Evolutionary conservation across 1,140 invertebrate species (phyloP).

Genomic region (Drosophila tristis): DNA sequence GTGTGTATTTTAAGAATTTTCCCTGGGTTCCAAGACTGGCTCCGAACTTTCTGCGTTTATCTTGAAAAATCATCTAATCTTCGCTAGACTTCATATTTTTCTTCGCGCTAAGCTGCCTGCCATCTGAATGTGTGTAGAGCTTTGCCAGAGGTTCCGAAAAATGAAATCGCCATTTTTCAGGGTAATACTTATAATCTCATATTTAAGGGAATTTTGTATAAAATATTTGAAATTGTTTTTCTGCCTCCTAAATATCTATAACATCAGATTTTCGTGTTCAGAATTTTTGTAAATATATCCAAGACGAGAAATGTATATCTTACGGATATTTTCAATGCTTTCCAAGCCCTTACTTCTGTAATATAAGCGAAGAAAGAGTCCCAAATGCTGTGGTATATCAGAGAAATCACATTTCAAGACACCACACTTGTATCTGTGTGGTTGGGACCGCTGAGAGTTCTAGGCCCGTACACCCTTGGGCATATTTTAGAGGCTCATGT

Average conservation of each 20-base stretch:
- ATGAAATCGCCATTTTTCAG: neutral
- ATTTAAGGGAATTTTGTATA: neutral
- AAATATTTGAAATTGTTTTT: too few species aligned
- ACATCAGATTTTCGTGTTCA: too few species aligned
- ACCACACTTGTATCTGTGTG: conserved; percentile 18
- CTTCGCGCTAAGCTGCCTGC: conserved; percentile 74
- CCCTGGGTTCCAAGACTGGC: conserved; percentile 30
- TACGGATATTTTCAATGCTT: too few species aligned
- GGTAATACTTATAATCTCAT: neutral
- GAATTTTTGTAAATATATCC: too few species aligned
- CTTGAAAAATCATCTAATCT: conserved; percentile 82
- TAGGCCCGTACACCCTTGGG: conserved; percentile 71
- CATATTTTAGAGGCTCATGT: conserved; percentile 84
- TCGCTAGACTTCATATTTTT: conserved; percentile 81
- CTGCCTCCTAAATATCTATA: too few species aligned
- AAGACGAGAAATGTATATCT: too few species aligned
- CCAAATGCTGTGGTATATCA: too few species aligned
- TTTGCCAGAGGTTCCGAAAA: neutral
- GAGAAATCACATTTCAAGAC: conserved; percentile 33
- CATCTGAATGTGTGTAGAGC: conserved; percentile 60
- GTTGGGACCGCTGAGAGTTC: conserved; percentile 32
- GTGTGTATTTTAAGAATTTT: neutral
- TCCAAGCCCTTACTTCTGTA: too few species aligned
- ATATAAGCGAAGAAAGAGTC: too few species aligned
- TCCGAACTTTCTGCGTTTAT: conserved; percentile 65